These are phyloP conservation scores for Chironomus tentans DNA, from an alignment of 2,888 invertebrate species.

Conservation along the genomic window DNA sequence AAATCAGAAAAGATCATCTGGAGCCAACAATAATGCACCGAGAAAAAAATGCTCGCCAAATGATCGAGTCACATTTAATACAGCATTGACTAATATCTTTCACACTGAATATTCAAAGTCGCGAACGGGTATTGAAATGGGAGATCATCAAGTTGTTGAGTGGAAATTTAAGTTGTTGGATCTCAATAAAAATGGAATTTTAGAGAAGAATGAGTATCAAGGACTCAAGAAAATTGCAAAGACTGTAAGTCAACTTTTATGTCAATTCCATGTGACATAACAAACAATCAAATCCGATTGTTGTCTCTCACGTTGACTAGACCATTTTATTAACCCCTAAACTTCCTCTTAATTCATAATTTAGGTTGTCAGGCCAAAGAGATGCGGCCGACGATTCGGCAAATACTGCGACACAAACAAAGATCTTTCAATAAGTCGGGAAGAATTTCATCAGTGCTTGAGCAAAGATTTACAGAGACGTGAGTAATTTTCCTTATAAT, in stretches of 20 bases:
- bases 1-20: conserved; percentile 52
- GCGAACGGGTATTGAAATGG: conserved; percentile 37
- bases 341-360: not conserved
- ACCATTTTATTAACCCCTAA: no score
- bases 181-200: conserved; percentile 61
- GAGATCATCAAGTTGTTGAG: conserved; percentile 54
- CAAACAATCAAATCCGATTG: not conserved
- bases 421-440: conserved; percentile 65
- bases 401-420: conserved; percentile 77
- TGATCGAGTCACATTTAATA: conserved; percentile 73
- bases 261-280: no score
- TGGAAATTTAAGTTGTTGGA: conserved; percentile 90
- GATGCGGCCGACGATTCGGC: conserved; percentile 82
- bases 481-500: conserved; percentile 47
- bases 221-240: conserved; percentile 72
- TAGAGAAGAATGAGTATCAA: conserved; percentile 75
- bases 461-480: conserved; percentile 72
- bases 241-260: conserved; percentile 45
- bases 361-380: conserved; percentile 63
- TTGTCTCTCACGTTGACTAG: no score
- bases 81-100: conserved; percentile 75
- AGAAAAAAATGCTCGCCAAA: conserved; percentile 25
- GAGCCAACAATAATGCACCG: conserved; percentile 40
- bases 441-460: conserved; percentile 82
- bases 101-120: conserved; percentile 62